Evolutionary conservation across 2,888 invertebrate species (phyloP).

Genomic region (Lithophane semibrunnea): DNA sequence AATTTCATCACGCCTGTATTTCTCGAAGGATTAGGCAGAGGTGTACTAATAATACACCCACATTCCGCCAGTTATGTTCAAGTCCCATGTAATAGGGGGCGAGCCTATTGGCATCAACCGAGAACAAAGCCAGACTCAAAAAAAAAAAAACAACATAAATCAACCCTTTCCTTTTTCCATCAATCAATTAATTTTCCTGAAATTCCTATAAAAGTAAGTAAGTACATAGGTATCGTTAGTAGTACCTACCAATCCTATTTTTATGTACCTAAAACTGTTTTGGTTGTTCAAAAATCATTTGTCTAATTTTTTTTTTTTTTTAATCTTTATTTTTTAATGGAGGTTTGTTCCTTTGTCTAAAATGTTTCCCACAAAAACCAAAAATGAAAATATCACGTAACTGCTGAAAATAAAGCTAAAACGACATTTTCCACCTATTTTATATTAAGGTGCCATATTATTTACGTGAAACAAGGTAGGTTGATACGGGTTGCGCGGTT

Average conservation of each 20-base stretch:
- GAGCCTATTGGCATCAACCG: no score
- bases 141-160: no score
- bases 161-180: not conserved
- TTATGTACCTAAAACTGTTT: not conserved
- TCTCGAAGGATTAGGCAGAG: no score
- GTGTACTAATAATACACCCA: not conserved
- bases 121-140: no score
- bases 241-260: not conserved
- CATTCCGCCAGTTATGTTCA: not conserved
- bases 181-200: not conserved
- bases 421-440: slow-evolving; percentile 25
- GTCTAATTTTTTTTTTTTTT: no score
- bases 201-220: not conserved
- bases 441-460: slow-evolving; percentile 42
- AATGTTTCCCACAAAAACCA: not conserved
- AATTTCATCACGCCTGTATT: not conserved
- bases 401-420: slow-evolving; percentile 29
- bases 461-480: slow-evolving; percentile 53
- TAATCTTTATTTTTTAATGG: no score
- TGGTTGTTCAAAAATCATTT: slow-evolving; percentile 1
- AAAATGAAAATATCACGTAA: slow-evolving; percentile 18
- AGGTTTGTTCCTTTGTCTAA: not conserved
- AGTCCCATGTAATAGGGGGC: not conserved
- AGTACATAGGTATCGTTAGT: not conserved
- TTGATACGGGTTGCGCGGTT: slow-evolving; percentile 64